Conservation (phyloP, 1,140 invertebrate species). For the Archegozetes longisetosus region DNA sequence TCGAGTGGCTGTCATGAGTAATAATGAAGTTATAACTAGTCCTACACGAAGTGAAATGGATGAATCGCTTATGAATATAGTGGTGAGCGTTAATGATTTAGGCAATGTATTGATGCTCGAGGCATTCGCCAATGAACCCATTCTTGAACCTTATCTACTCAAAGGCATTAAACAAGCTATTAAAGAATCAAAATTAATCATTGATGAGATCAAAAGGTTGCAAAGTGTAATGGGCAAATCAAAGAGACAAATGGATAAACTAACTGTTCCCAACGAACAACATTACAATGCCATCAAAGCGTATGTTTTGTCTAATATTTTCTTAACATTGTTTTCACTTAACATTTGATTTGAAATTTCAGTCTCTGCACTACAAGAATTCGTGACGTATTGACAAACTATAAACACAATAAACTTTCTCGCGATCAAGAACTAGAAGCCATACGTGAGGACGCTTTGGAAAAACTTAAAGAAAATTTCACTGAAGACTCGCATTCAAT, state of each 20-base stretch:
- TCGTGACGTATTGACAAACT: conserved; percentile 22
- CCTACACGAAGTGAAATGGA: conserved; percentile 65
- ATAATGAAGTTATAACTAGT: conserved; percentile 61
- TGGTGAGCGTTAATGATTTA: conserved; percentile 57
- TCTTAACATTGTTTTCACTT: background rate
- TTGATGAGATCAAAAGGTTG: conserved; percentile 51
- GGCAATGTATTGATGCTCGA: conserved; percentile 50
- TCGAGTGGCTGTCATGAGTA: conserved; percentile 57
- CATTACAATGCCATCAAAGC: conserved; percentile 37
- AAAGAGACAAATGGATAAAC: conserved; percentile 43
- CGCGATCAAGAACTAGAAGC: conserved; percentile 55
- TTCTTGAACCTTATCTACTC: conserved; percentile 55
- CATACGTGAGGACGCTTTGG: conserved; percentile 48
- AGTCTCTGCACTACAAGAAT: conserved; percentile 17
- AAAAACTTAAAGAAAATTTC: conserved; percentile 47
- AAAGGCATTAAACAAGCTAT: conserved; percentile 70
- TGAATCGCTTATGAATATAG: conserved; percentile 58
- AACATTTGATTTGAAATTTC: background rate
- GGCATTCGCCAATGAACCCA: conserved; percentile 45
- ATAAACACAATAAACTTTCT: conserved; percentile 34
- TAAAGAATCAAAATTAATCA: conserved; percentile 62
- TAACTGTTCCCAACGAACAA: conserved; percentile 31
- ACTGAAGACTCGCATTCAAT: conserved; percentile 24
- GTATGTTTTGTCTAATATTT: too few relatives aligned
- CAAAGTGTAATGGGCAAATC: conserved; percentile 49